Percentiles rank a stretch among this genome's conserved stretches.
phyloP scores from a whole-genome alignment of 2,797 vertebrate genomes.

The Toxotes lorentzi region DNA sequence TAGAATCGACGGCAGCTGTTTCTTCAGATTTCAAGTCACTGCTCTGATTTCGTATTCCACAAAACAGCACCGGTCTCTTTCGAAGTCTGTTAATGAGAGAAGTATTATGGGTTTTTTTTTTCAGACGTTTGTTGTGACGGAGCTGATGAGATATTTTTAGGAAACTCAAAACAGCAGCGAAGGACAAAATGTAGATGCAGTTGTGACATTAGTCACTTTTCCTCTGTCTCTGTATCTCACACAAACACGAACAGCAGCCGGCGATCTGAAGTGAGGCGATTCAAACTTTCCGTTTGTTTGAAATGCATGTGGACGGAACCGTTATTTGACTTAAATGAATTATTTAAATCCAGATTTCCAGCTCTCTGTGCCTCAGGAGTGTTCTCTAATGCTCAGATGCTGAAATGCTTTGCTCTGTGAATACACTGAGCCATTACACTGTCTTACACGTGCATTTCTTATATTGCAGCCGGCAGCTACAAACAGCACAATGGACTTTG shows the following conservation, averaged over 20 bases:
- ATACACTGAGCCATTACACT: background rate
- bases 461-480: background rate
- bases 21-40: background rate
- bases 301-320: slow-evolving; percentile 5
- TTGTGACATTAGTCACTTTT: background rate
- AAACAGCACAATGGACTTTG: background rate
- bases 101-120: background rate
- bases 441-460: background rate
- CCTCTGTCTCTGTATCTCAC: background rate
- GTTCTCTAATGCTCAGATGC: background rate
- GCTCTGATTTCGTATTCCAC: background rate
- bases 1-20: background rate
- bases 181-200: background rate
- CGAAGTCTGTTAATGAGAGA: background rate
- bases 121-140: background rate
- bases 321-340: slow-evolving; percentile 21
- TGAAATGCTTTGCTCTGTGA: background rate
- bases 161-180: too few species aligned
- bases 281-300: slow-evolving; percentile 11
- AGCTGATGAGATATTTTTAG: background rate
- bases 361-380: background rate
- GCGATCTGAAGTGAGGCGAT: background rate
- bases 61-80: background rate
- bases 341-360: slow-evolving; percentile 18
- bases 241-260: background rate